Evolutionary conservation across 2,113 vertebrate genomes (phyloP).

Genomic region (Alosa alosa): DNA sequence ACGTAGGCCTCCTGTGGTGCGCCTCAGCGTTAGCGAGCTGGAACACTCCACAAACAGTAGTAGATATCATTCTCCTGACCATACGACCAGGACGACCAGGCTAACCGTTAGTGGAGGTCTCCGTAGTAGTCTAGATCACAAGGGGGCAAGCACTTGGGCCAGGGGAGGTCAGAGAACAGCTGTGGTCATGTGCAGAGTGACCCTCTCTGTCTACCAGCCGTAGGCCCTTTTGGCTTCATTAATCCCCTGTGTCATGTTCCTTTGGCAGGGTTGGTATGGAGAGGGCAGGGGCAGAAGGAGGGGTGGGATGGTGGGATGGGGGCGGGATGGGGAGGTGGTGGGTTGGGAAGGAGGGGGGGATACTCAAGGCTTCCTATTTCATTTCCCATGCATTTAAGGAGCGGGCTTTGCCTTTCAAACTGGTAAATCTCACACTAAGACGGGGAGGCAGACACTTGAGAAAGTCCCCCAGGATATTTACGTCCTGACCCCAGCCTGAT

Average conservation of each 20-base stretch:
- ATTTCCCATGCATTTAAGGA: constrained; percentile 67
- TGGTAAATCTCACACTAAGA: constrained; percentile 64
- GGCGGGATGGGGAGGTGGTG: constrained; percentile 22
- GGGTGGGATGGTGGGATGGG: neutral
- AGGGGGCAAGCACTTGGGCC: neutral
- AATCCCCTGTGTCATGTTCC: constrained; percentile 27
- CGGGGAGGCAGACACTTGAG: constrained; percentile 55
- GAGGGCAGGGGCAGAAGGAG: neutral
- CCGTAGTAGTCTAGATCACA: neutral
- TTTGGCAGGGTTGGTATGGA: neutral
- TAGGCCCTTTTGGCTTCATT: constrained; percentile 23
- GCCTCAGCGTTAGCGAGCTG: neutral
- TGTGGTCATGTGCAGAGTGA: constrained; percentile 14
- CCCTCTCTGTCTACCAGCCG: constrained; percentile 21
- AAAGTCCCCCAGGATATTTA: constrained; percentile 64
- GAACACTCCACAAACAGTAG: neutral
- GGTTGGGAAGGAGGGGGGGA: constrained; percentile 44
- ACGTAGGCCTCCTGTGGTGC: neutral
- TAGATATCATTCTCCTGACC: neutral
- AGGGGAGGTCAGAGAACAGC: neutral
- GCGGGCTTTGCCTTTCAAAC: constrained; percentile 60
- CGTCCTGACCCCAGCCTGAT: constrained; percentile 57
- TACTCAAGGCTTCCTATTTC: constrained; percentile 68
- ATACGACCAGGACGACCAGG: neutral
- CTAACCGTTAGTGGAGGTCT: neutral